Conservation (phyloP, 2,113 vertebrate species). For the Brachionichthys hirsutus region DNA sequence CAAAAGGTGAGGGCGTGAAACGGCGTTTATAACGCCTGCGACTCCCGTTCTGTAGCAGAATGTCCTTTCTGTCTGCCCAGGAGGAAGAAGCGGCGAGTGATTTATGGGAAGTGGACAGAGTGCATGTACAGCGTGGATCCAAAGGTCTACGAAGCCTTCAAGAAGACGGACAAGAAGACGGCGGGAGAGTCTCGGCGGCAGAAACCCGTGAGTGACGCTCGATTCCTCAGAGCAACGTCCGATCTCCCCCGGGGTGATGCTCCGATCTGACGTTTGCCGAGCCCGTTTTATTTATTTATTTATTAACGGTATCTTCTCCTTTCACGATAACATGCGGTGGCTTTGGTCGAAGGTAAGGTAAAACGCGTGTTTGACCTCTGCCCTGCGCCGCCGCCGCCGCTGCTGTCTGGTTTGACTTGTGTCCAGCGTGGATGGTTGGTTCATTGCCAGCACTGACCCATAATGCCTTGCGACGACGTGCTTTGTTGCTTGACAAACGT, state of each 20-base stretch:
- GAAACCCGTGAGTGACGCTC: slow-evolving; percentile 75
- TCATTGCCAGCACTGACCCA: slow-evolving; percentile 63
- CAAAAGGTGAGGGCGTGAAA: slow-evolving; percentile 81
- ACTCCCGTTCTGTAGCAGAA: background rate
- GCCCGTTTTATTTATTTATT: slow-evolving; percentile 23
- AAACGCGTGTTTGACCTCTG: slow-evolving; percentile 50
- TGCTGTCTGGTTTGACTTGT: slow-evolving; percentile 61
- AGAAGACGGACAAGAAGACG: slow-evolving; percentile 84
- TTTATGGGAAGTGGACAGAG: slow-evolving; percentile 98
- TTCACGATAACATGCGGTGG: slow-evolving; percentile 71
- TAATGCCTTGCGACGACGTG: slow-evolving; percentile 66
- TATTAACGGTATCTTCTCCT: slow-evolving; percentile 64
- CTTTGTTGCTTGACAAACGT: slow-evolving; percentile 63
- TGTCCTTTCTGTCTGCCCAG: slow-evolving; percentile 61
- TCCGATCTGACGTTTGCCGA: slow-evolving; percentile 20
- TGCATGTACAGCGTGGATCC: slow-evolving; percentile 91
- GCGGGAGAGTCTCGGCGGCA: slow-evolving; percentile 76
- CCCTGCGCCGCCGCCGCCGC: slow-evolving; percentile 65
- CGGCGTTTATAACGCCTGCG: no score
- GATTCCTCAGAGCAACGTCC: background rate
- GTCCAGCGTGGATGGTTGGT: slow-evolving; percentile 58
- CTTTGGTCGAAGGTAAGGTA: slow-evolving; percentile 70
- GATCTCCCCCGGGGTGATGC: slow-evolving; percentile 7
- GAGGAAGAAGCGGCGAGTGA: slow-evolving; percentile 88
- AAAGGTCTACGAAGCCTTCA: slow-evolving; percentile 79